A percentile compares a stretch with the other conserved stretches of the same genome.
phyloP scores from a whole-genome alignment of 2,113 vertebrate species.

The Ardeotis arabs region DNA sequence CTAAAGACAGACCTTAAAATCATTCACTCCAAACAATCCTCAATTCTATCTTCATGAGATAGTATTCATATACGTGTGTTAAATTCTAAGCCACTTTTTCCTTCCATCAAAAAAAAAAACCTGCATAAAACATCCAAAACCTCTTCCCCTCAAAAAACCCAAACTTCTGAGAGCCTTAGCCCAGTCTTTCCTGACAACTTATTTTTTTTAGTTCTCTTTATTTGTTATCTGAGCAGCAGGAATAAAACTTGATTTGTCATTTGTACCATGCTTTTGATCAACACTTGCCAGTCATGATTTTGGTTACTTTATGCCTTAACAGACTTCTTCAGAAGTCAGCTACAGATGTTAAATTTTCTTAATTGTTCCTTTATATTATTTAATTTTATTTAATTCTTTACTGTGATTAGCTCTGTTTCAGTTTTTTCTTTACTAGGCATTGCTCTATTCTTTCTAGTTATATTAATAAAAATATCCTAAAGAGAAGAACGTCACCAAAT shows the following conservation, averaged over 20 bases:
- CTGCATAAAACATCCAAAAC: not conserved
- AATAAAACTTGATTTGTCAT: not conserved
- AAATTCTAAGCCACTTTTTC: not conserved
- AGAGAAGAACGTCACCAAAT: not conserved
- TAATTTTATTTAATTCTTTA: not conserved
- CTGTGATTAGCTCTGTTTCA: not conserved
- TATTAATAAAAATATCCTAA: not conserved
- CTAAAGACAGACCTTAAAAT: not conserved
- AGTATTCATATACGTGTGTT: not conserved
- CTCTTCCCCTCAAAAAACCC: rapidly evolving
- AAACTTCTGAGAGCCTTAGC: not conserved
- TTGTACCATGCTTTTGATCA: not conserved
- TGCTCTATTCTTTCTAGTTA: not conserved
- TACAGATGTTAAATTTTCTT: not conserved
- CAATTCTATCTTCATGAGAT: not conserved
- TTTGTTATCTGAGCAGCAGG: not conserved
- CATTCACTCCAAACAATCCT: not conserved
- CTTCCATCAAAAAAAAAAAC: not conserved
- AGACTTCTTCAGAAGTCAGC: not conserved
- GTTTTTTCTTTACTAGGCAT: not conserved
- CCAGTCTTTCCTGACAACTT: not conserved
- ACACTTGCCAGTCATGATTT: not conserved
- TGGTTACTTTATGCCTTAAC: not conserved
- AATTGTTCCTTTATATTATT: not conserved
- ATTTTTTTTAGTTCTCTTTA: not conserved